Evolutionary conservation across 2,113 vertebrate species (phyloP), one percentile per base, ranked within the genome.

Genomic region (Plecturocebus donacophilus): DNA sequence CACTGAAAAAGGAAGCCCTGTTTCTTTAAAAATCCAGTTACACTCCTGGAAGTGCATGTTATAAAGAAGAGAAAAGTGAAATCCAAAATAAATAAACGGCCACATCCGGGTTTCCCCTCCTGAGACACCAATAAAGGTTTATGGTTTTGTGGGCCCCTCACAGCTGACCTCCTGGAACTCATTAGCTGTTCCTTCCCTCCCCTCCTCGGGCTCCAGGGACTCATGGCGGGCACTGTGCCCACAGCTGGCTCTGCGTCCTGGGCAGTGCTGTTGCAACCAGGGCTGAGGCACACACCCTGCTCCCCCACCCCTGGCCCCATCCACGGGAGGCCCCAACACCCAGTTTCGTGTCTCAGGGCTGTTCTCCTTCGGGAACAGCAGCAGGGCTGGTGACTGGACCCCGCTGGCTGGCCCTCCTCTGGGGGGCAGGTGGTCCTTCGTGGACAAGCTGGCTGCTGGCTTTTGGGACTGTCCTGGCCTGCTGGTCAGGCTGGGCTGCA

Each of bases 51-150:
- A 96, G 85, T 49, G 82, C 97, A 97, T 32, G 90, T 96, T 97
- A 79, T 95, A 98, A 96, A 76, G 96, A 71, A 93, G 90, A 91
- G 92, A 97, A 95, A 96, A 52, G 87, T 17, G 4, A 98, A 97
- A 98, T 98, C 98, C 98, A 98, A 98, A 98, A 98, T 98, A 98
- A 99, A 98, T 98, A 98, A 97, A 96, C 94, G 90, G 94, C 98
- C 96, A 96, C 97, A 98, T 98, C 98, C 97, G 98, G 98, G 98
- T 98, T 98, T 98, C 98, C 98, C 98, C 98, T 97, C 98, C 96
- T 5, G 98, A 98, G 98, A 98, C 77, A 8, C 97, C 97, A 98
- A 96, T 98, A 98, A 98, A 98, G 97, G 94, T 97, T 98, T 98
- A 98, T 97, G 98, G 98, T 97, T 96, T 98, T 98, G 98, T 94